A percentile compares a stretch with the other conserved stretches of the same genome.
Evolutionary conservation across 2,113 vertebrate species (phyloP).

Genomic region (Microcebus griseorufus): DNA sequence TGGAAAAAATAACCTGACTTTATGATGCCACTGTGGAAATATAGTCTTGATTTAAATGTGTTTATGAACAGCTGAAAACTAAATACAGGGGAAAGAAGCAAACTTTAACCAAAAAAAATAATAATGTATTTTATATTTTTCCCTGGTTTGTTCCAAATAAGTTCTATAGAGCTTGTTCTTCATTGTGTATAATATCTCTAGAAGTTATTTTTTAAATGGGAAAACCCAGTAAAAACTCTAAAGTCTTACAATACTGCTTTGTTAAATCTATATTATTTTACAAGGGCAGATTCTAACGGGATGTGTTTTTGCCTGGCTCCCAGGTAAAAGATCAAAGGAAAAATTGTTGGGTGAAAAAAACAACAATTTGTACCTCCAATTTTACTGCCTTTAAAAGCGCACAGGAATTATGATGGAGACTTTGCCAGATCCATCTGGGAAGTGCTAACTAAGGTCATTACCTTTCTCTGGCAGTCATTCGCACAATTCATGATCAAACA

Average conservation of each 20-base stretch:
- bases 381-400: conserved; percentile 16
- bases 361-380: background rate
- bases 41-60: conserved; percentile 37
- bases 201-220: conserved; percentile 41
- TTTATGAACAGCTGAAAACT: conserved; percentile 5
- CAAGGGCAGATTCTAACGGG: background rate
- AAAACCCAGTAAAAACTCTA: conserved; percentile 30
- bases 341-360: conserved; percentile 1
- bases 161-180: conserved; percentile 5
- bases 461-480: background rate
- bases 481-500: background rate
- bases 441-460: background rate
- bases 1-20: conserved; percentile 30
- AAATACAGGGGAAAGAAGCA: conserved; percentile 32
- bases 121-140: conserved; percentile 34
- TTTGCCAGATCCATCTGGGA: background rate
- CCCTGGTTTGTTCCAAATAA: conserved; percentile 8
- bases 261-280: conserved; percentile 17
- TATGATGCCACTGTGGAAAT: conserved; percentile 53
- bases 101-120: background rate
- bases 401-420: background rate
- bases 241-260: conserved; percentile 13
- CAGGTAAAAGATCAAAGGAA: conserved; percentile 21
- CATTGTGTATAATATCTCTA: background rate
- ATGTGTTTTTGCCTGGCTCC: conserved; percentile 22